Evolutionary conservation across 2,113 vertebrate genomes (phyloP), one percentile per base, ranked within the genome.

Genomic region (Lynx canadensis): DNA sequence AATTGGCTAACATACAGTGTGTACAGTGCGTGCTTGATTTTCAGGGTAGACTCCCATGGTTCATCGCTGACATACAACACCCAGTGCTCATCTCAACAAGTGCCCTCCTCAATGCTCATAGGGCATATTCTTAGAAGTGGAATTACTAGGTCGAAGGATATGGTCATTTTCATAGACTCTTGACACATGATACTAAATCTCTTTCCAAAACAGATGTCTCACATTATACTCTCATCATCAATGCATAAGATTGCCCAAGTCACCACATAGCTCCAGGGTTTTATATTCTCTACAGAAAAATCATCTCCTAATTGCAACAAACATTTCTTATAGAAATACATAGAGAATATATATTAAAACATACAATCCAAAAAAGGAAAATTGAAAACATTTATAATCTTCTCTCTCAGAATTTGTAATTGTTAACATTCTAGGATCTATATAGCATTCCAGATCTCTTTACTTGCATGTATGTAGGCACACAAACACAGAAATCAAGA

Each of bases 131-230:
- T 19, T 55, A 55, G 52, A 55, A 55, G 55, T 55, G 55, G 55
- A 55, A 55, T 55, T 55, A 55, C 55, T 55, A 55, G 55, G 55
- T 55, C 55, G 1, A 55, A 55, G 55, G 55, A 55, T 55, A 55
- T 55, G 55, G 55, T 19, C 16, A 55, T 55, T 55, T 55, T 55
- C 55, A 74, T 15, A 91, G 86, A 96, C 52, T 91, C 25, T 19
- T 88, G 82, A 88, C 55, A 93, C 13, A 79, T 71, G 71, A 68
- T 76, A 97, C 23, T 84, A 95, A 94, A 89, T 94, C 57, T 74
- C 87, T 95, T 83, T 84, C 36, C 31, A 80, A 94, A 89, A 66
- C 5, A 41, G 12, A 92, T 69, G 19, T 57, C 50, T 91, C n/a
- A 83, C 95, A 63, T 73, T 95, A 85, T 41, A 74, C 3, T 95